Evolutionary conservation across 1,140 invertebrate genomes (phyloP).

Genomic region (Caenorhabditis briggsae): DNA sequence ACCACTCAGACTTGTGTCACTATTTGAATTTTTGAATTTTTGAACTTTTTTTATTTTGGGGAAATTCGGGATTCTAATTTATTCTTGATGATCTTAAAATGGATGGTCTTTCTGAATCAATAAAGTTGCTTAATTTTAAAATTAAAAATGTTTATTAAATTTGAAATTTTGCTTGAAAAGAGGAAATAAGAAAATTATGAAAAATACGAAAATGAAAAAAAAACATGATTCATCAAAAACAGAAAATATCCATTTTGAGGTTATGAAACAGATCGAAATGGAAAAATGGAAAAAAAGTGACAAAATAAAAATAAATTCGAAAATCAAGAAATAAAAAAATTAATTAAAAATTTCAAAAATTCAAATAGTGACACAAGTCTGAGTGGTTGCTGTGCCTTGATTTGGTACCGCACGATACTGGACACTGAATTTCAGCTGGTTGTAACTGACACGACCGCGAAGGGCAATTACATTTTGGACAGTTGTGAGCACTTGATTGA

Average conservation of each 20-base stretch:
- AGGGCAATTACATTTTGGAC: slow-evolving; percentile 1
- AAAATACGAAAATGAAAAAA: too few relatives aligned
- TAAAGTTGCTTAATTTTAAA: too few relatives aligned
- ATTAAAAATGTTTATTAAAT: too few relatives aligned
- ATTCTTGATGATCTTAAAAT: too few relatives aligned
- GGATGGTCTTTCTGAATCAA: too few relatives aligned
- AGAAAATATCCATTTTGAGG: too few relatives aligned
- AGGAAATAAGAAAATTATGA: too few relatives aligned
- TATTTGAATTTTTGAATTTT: not conserved
- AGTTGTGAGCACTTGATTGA: slow-evolving; percentile 22
- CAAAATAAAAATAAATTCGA: too few relatives aligned
- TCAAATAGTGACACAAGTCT: not conserved
- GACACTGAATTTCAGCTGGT: slow-evolving; percentile 4
- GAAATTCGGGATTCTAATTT: not conserved
- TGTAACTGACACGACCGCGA: slow-evolving; percentile 10
- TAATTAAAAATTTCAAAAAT: not conserved
- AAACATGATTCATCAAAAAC: too few relatives aligned
- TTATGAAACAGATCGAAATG: too few relatives aligned
- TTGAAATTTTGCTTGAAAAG: too few relatives aligned
- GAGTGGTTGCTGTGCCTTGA: not conserved
- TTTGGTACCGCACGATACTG: slow-evolving; percentile 15
- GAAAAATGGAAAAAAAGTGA: too few relatives aligned
- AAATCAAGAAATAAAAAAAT: not conserved
- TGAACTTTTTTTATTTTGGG: not conserved
- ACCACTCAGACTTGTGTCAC: not conserved